Conservation (phyloP, 2,797 vertebrate genomes). For the Natrix natrix region DNA sequence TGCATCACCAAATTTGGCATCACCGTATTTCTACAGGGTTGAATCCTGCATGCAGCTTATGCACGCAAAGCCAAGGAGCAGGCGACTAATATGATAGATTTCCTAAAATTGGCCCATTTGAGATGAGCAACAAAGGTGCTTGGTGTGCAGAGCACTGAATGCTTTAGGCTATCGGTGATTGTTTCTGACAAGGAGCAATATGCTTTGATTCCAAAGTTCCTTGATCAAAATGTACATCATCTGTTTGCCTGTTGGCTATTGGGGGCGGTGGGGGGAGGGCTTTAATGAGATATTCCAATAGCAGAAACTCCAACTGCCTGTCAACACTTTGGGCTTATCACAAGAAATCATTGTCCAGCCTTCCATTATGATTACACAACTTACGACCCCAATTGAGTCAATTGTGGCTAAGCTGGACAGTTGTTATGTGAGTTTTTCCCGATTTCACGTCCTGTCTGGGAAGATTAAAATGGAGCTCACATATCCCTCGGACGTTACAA, state of each 20-base stretch:
- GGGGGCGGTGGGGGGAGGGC: not conserved
- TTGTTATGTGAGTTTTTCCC: no score
- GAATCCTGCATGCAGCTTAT: not conserved
- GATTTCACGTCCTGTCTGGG: no score
- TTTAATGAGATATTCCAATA: not conserved
- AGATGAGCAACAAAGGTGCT: not conserved
- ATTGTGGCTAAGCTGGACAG: no score
- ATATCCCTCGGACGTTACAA: no score
- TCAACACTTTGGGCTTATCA: not conserved
- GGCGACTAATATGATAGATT: not conserved
- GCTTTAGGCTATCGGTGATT: not conserved
- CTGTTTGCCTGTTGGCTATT: not conserved
- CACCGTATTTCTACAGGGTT: not conserved
- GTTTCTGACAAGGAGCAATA: not conserved
- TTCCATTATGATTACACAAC: not conserved
- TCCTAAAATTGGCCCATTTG: not conserved
- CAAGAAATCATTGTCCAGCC: not conserved
- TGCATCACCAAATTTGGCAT: not conserved
- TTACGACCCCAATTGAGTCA: no score
- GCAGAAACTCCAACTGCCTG: not conserved
- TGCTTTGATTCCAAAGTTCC: not conserved
- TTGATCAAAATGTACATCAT: not conserved
- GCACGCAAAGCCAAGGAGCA: not conserved
- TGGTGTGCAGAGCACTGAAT: no score
- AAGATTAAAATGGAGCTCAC: no score